Evolutionary conservation across 1,140 invertebrate genomes (phyloP), one percentile per base, ranked within the genome.

Genomic region (Leptinotarsa undecemlineata): DNA sequence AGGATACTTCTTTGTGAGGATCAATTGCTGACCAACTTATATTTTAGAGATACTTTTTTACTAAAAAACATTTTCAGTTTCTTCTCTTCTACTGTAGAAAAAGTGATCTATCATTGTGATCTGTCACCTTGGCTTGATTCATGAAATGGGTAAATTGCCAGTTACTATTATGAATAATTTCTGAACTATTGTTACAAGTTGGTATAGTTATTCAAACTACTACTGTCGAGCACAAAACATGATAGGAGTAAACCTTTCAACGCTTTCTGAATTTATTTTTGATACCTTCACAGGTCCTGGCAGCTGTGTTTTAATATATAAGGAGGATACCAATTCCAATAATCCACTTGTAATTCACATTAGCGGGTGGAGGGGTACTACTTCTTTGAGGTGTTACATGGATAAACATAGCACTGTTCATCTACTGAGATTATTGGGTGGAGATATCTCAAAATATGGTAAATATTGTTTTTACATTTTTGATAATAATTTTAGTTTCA

Each of bases 341-440:
- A 84, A 81, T 74, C 78, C 85, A 20, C 87, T 94, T 64, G 87
- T 88, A 6, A 85, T 97, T 26, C 88, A 91, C 33, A 85, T 98
- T 61, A 95, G 95, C 70, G 96, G 95, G 0, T 98, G 96, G 96
- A 90, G 92, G 80, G 96, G 96, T n/a, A 93, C 91, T 13, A 91
- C 90, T 74, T 95, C 95, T 6, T 84, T 97, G 26, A 88, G 96
- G 48, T 94, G 93, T 17, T 98, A 98, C 85, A 92, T 96, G 19
- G 90, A 94, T 23, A 87, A 91, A 69, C 88, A 91, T 76, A 95
- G 96, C 83, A 90, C 95, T 20, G 88, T 95, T 48, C 96, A 98
- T 86, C 94, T 93, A 77, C 86, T 98, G 48, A 86, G 95, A 15
- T 85, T 98, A 68, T 88, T 96, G 77, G 95, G 95, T 11, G 92